Percentiles rank a stretch among this genome's conserved stretches.
Evolutionary conservation across 2,888 invertebrate species (phyloP).

Genomic region (Ganaspis brasiliensis): DNA sequence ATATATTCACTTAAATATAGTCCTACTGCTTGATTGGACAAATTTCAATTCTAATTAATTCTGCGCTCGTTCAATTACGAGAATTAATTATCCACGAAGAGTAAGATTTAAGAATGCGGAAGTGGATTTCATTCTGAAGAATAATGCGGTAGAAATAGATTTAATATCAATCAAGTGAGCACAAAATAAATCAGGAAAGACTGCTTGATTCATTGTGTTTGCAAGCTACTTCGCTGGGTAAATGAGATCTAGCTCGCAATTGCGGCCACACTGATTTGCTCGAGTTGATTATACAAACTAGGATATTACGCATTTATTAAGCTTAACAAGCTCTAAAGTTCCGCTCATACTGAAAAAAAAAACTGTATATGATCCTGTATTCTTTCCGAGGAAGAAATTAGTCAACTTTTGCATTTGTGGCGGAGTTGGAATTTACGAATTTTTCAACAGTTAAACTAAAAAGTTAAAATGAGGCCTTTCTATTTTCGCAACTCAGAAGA

Average conservation of each 20-base stretch:
- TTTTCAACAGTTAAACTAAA: no score
- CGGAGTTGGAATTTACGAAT: no score
- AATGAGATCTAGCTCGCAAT: constrained; percentile 24
- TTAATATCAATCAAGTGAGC: constrained; percentile 15
- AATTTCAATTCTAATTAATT: constrained; percentile 31
- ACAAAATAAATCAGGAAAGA: constrained; percentile 26
- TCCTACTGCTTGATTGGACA: background rate
- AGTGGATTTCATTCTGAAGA: constrained; percentile 6
- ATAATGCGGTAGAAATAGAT: background rate
- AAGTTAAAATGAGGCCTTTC: no score
- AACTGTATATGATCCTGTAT: background rate
- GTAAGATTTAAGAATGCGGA: background rate
- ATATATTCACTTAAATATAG: background rate
- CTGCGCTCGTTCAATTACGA: background rate
- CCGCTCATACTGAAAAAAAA: no score
- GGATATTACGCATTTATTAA: constrained; percentile 35
- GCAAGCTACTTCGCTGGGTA: constrained; percentile 27
- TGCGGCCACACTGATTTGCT: constrained; percentile 30
- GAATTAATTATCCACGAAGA: constrained; percentile 17
- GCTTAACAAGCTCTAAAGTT: constrained; percentile 7
- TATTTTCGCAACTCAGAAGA: no score
- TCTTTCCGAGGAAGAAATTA: background rate
- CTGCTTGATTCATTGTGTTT: constrained; percentile 29
- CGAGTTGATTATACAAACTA: constrained; percentile 21
- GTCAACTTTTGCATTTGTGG: no score